These are phyloP conservation scores for Neodiprion virginianus DNA, from an alignment of 1,140 invertebrate genomes.

Conservation along the genomic window DNA sequence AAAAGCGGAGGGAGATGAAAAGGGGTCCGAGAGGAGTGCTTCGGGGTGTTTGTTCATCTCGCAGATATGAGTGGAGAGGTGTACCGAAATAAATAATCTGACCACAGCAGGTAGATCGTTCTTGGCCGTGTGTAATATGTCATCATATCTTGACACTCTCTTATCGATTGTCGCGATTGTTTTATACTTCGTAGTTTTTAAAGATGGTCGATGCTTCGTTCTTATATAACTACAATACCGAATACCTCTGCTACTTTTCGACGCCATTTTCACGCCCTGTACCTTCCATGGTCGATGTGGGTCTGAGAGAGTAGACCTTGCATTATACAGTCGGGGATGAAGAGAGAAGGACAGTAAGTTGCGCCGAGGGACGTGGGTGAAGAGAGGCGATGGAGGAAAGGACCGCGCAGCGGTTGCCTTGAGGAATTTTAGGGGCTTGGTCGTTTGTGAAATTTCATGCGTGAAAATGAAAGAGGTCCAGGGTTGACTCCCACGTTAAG, in stretches of 20 bases:
- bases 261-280: neutral
- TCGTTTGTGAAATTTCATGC: conserved; percentile 1
- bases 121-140: no score
- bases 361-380: neutral
- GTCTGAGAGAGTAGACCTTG: neutral
- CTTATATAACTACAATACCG: neutral
- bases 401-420: neutral
- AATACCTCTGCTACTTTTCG: neutral
- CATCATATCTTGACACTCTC: no score
- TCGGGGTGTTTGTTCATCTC: neutral
- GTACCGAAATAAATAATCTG: no score
- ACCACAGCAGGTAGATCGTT: no score
- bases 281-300: neutral
- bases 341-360: neutral
- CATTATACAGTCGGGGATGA: neutral
- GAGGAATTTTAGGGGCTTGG: neutral
- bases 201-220: no score
- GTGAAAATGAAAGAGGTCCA: neutral
- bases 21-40: neutral
- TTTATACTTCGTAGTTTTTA: no score
- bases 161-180: no score
- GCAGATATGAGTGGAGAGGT: no score
- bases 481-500: neutral
- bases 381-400: neutral
- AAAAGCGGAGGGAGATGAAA: neutral